Evolutionary conservation across 1,140 invertebrate species (phyloP).

Genomic region (Callitettix versicolor): DNA sequence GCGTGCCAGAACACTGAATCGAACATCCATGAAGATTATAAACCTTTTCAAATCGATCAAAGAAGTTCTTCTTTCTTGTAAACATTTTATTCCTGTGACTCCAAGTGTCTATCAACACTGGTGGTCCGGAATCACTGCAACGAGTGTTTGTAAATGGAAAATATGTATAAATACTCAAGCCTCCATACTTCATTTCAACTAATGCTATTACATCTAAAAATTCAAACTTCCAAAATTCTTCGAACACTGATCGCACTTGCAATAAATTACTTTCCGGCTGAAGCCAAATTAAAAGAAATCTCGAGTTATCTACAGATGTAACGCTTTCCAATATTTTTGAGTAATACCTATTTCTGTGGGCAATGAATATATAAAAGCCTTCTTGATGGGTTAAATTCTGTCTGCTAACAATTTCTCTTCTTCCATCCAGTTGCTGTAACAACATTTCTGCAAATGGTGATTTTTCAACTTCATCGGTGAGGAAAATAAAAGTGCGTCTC

Average conservation of each 20-base stretch:
- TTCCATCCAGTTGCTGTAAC: not conserved
- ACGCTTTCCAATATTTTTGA: constrained; percentile 13
- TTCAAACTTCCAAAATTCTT: constrained; percentile 24
- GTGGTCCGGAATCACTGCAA: constrained; percentile 22
- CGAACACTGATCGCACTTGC: constrained; percentile 17
- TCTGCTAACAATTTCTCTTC: constrained; percentile 6
- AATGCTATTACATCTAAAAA: constrained; percentile 24
- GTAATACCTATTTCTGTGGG: constrained; percentile 15
- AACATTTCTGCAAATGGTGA: constrained; percentile 2
- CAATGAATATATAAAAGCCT: constrained; percentile 12
- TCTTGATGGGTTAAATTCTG: constrained; percentile 9
- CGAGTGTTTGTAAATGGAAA: constrained; percentile 21
- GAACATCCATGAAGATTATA: constrained; percentile 21
- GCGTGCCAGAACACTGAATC: constrained; percentile 21
- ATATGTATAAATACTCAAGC: constrained; percentile 24
- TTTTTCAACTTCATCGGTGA: constrained; percentile 11
- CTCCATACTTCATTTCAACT: constrained; percentile 19
- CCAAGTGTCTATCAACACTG: constrained; percentile 24
- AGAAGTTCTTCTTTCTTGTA: constrained; percentile 15
- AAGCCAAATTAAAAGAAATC: constrained; percentile 13
- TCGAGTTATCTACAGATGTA: not conserved
- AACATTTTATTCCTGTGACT: constrained; percentile 11
- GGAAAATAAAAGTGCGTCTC: constrained; percentile 3
- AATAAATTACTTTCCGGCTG: constrained; percentile 8
- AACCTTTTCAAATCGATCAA: constrained; percentile 21